Evolutionary conservation across 1,140 invertebrate species (phyloP).

Genomic region (Bombus waltoni): DNA sequence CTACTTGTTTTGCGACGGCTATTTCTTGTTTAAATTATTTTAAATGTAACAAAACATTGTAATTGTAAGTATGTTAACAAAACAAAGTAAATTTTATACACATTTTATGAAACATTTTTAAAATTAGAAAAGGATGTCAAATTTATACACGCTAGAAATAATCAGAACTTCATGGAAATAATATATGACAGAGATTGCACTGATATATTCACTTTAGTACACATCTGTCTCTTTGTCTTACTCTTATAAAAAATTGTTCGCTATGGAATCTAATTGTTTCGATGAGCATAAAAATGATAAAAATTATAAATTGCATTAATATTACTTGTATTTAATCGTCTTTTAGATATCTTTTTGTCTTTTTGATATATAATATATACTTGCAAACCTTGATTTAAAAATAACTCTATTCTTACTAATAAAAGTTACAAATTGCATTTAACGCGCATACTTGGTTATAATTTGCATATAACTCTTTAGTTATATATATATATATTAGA

Average conservation of each 20-base stretch:
- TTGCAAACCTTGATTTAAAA: background rate
- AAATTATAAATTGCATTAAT: background rate
- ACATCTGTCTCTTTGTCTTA: slow-evolving; percentile 14
- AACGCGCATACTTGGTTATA: background rate
- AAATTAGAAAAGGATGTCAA: slow-evolving; percentile 48
- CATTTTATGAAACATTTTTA: slow-evolving; percentile 66
- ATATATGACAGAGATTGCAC: slow-evolving; percentile 49
- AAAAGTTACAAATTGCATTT: slow-evolving; percentile 38
- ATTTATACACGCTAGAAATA: slow-evolving; percentile 52
- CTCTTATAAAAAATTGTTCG: slow-evolving; percentile 31
- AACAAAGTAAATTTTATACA: slow-evolving; percentile 71
- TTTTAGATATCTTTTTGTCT: slow-evolving; percentile 12
- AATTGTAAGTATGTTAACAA: slow-evolving; percentile 61
- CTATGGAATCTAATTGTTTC: background rate
- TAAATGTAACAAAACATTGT: slow-evolving; percentile 56
- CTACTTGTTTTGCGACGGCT: slow-evolving; percentile 77
- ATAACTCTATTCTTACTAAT: slow-evolving; percentile 8
- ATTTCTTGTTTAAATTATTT: slow-evolving; percentile 75
- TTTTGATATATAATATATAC: slow-evolving; percentile 20
- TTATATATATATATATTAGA: background rate
- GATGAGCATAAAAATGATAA: background rate
- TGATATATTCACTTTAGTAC: slow-evolving; percentile 46
- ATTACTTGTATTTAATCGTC: slow-evolving; percentile 22
- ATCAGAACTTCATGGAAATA: slow-evolving; percentile 40
- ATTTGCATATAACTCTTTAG: background rate